These are phyloP conservation scores for Mizuhopecten yessoensis DNA, from an alignment of 1,140 invertebrate species.

Conservation along the genomic window DNA sequence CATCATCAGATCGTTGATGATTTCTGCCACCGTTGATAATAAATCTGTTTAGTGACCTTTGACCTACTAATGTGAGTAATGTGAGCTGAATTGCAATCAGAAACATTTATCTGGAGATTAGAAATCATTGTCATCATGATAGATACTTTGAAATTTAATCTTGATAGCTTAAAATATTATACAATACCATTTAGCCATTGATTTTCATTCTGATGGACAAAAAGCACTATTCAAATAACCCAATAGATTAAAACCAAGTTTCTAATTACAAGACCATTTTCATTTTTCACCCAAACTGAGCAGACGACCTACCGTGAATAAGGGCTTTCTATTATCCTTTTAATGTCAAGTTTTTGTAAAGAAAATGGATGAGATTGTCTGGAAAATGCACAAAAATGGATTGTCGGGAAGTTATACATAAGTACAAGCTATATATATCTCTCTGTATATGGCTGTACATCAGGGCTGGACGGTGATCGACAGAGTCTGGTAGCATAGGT, in stretches of 20 bases:
- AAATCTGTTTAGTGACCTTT: conserved; percentile 15
- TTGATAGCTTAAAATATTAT: background rate
- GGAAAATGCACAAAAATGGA: conserved; percentile 32
- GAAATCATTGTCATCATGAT: background rate
- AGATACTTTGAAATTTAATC: conserved; percentile 14
- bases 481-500: background rate
- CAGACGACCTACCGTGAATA: background rate
- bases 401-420: background rate
- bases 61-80: background rate
- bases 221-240: background rate
- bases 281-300: background rate
- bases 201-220: background rate
- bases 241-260: background rate
- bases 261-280: background rate
- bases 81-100: background rate
- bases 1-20: background rate
- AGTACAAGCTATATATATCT: background rate
- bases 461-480: background rate
- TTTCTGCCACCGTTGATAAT: background rate
- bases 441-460: background rate
- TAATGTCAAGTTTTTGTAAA: conserved; percentile 1
- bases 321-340: background rate
- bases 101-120: conserved; percentile 28
- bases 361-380: conserved; percentile 34
- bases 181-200: background rate